phyloP scores from a whole-genome alignment of 2,888 invertebrate genomes.

The Morpho deidamia region DNA sequence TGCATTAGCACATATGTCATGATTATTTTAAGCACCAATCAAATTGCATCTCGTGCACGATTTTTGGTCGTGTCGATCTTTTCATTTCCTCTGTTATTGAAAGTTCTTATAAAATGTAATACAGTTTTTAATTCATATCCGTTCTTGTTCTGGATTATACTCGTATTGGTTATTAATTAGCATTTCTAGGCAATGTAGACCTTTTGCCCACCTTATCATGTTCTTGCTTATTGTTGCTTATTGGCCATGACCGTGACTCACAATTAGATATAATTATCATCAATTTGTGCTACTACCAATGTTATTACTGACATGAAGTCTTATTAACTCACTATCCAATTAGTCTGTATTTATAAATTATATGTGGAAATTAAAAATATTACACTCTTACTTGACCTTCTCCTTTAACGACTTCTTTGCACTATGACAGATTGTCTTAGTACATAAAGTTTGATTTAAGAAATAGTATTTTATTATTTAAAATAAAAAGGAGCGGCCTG shows the following conservation, averaged over 20 bases:
- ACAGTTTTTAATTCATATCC: too few relatives aligned
- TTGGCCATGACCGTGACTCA: slow-evolving; percentile 75
- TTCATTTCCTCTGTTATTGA: neutral
- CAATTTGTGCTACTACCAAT: slow-evolving; percentile 69
- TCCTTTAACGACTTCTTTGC: too few relatives aligned
- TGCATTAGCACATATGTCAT: slow-evolving; percentile 18
- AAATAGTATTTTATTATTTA: too few relatives aligned
- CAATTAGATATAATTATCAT: slow-evolving; percentile 75
- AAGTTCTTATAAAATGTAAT: neutral
- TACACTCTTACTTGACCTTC: too few relatives aligned
- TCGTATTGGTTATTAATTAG: neutral
- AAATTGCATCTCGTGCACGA: neutral
- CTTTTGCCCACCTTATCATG: slow-evolving; percentile 60
- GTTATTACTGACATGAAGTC: slow-evolving; percentile 58
- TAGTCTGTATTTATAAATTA: slow-evolving; percentile 59
- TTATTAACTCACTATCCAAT: slow-evolving; percentile 50
- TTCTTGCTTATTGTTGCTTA: slow-evolving; percentile 74
- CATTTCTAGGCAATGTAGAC: slow-evolving; percentile 28
- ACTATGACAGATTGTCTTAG: too few relatives aligned
- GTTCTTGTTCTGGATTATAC: neutral
- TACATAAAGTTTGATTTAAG: too few relatives aligned
- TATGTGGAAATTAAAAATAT: neutral
- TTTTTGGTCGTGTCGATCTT: neutral
- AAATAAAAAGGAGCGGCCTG: too few relatives aligned
- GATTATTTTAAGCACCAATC: slow-evolving; percentile 5